Evolutionary conservation across 2,113 vertebrate genomes (phyloP), one percentile per base, ranked within the genome.

Genomic region (Lynx canadensis): DNA sequence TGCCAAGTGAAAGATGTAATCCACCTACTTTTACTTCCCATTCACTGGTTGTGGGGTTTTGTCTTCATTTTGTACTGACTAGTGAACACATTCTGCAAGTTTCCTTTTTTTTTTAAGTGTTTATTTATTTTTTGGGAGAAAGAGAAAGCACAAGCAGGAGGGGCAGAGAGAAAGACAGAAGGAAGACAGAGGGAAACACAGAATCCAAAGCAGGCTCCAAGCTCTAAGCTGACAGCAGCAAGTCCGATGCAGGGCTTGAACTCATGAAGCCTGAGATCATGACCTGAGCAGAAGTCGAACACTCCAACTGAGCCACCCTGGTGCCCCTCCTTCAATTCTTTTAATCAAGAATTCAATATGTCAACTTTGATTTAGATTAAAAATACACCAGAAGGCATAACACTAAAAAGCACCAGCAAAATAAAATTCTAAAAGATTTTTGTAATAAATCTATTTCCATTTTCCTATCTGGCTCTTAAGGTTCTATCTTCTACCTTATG

Each of bases 341-440:
- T 94, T 80, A 52, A 52, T 90, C 29, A 91, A 83, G 29, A 91
- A 91, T 82, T 73, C 66, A 87, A 68, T n/a, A 16, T 25, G 55
- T 31, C 50, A 63, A 52, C 41, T 65, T 85, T 29, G 23, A 81
- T 31, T 78, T 89, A 52, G 19, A 78, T 80, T 89, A 45, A 73
- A 74, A 76, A 83, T 80, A 87, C 31, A 90, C 33, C 23, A 69
- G 78, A 86, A 87, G 41, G 16, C 25, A 25, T 48, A 91, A 80
- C 63, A 73, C 38, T 78, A 91, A 81, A 96, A 85, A 71, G 36
- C 23, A 93, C 31, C 23, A 65, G 29, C 52, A 80, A 86, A 36
- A 65, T 65, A 86, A 88, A 92, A 88, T 92, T 76, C 33, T 92
- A 48, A 50, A 85, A 48, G 4, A 68, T 83, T 92, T 50, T 88